Conservation (phyloP, 2,888 invertebrate genomes). For the Stictocephala bisonia region DNA sequence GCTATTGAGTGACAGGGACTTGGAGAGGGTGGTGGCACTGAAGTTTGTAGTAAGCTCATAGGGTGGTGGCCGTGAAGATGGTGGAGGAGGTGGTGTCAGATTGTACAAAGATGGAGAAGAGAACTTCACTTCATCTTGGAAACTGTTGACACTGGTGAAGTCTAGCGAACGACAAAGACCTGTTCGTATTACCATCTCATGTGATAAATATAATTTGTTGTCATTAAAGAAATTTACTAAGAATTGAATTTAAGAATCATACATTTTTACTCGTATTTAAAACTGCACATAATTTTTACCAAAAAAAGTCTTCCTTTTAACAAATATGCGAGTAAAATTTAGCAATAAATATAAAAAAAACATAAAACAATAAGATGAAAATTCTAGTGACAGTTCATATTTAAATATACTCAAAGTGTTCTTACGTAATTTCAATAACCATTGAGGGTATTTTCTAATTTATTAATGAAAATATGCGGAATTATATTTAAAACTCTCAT, state of each 20-base stretch:
- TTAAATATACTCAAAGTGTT: too few species aligned
- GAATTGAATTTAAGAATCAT: not conserved
- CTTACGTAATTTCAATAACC: too few species aligned
- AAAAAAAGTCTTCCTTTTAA: not conserved
- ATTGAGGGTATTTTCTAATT: too few species aligned
- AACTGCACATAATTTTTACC: not conserved
- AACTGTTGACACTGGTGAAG: slow-evolving; percentile 70
- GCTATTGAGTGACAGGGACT: slow-evolving; percentile 58
- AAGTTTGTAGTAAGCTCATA: slow-evolving; percentile 64
- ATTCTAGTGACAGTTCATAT: too few species aligned
- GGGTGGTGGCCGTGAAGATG: slow-evolving; percentile 65
- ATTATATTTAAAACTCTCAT: too few species aligned
- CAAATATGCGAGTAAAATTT: too few species aligned
- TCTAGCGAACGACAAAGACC: slow-evolving; percentile 63
- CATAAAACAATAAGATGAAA: too few species aligned
- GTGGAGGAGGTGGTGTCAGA: slow-evolving; percentile 67
- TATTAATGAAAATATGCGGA: too few species aligned
- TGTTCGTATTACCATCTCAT: slow-evolving; percentile 38
- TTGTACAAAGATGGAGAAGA: slow-evolving; percentile 69
- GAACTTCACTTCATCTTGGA: slow-evolving; percentile 69
- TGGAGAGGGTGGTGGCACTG: slow-evolving; percentile 58
- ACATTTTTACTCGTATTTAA: not conserved
- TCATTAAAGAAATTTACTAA: not conserved
- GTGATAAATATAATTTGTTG: too few species aligned
- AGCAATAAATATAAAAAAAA: too few species aligned